Evolutionary conservation across 2,113 vertebrate genomes (phyloP).

Genomic region (Perccottus glenii): DNA sequence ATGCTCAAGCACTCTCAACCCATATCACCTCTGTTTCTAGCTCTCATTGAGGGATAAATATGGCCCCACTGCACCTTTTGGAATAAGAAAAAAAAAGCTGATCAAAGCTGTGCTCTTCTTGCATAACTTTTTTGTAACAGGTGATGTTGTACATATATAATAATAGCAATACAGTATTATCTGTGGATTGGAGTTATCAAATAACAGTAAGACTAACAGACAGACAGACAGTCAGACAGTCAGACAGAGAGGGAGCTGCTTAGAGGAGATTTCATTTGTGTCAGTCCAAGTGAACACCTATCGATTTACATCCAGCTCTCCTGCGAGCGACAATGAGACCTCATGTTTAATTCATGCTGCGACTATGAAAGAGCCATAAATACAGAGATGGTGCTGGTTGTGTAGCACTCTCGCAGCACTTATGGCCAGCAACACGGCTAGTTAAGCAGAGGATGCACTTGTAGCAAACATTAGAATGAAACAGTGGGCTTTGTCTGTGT

Average conservation of each 20-base stretch:
- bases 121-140: too few relatives aligned
- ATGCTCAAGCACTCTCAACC: too few relatives aligned
- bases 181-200: slow-evolving; percentile 36
- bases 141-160: too few relatives aligned
- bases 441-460: slow-evolving; percentile 33
- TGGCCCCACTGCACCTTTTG: too few relatives aligned
- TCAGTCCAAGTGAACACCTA: slow-evolving; percentile 62
- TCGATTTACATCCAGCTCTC: slow-evolving; percentile 71
- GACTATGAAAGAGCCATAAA: slow-evolving; percentile 69
- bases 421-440: slow-evolving; percentile 32
- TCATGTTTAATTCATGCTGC: slow-evolving; percentile 73
- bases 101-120: too few relatives aligned
- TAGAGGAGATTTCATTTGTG: slow-evolving; percentile 60
- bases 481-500: not conserved
- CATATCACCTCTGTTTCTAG: too few relatives aligned
- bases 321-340: slow-evolving; percentile 36
- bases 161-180: slow-evolving; percentile 40
- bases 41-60: too few relatives aligned
- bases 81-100: too few relatives aligned
- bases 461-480: slow-evolving; percentile 12
- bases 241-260: slow-evolving; percentile 48
- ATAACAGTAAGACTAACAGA: slow-evolving; percentile 31
- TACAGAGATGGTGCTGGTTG: slow-evolving; percentile 46
- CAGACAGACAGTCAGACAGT: slow-evolving; percentile 1
- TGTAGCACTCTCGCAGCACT: slow-evolving; percentile 47